These are phyloP conservation scores for Machimus atricapillus DNA, from an alignment of 2,888 invertebrate genomes.

Conservation along the genomic window DNA sequence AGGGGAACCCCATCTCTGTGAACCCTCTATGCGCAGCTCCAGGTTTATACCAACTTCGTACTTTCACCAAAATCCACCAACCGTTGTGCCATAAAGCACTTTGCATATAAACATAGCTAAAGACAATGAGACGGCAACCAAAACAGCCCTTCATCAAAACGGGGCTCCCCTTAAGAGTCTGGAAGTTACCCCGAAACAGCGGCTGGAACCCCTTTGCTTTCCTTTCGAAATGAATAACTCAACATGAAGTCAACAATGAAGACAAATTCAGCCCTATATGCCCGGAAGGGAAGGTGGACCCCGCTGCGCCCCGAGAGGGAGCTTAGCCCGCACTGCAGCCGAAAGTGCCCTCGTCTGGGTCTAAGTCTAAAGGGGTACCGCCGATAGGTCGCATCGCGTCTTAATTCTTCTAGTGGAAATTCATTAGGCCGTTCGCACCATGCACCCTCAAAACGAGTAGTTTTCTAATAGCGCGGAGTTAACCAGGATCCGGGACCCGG, in stretches of 20 bases:
- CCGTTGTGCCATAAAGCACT: conserved; percentile 51
- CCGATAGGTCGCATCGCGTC: conserved; percentile 35
- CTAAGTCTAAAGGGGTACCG: conserved; percentile 25
- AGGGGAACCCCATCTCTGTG: conserved; percentile 20
- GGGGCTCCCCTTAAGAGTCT: conserved; percentile 4
- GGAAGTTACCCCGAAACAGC: conserved; percentile 3
- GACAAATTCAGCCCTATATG: conserved; percentile 43
- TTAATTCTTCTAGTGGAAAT: conserved; percentile 40
- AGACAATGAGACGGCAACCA: conserved; percentile 37
- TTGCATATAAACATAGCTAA: conserved; percentile 48
- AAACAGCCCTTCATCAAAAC: conserved; percentile 36
- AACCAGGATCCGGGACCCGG: neutral
- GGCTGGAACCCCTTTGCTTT: conserved; percentile 31
- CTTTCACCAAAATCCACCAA: conserved; percentile 45
- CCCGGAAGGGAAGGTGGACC: neutral
- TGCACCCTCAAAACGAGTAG: neutral
- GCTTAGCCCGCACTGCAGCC: neutral
- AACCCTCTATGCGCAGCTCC: conserved; percentile 14
- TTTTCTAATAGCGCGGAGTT: conserved; percentile 18
- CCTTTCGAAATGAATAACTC: conserved; percentile 43
- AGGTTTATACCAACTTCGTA: neutral
- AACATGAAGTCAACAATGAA: conserved; percentile 48
- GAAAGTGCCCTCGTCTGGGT: neutral
- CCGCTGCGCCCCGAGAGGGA: neutral
- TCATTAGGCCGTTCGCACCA: conserved; percentile 39